These are phyloP conservation scores for Archaeoteleia sp. DNA, from an alignment of 2,888 invertebrate species.

Conservation along the genomic window DNA sequence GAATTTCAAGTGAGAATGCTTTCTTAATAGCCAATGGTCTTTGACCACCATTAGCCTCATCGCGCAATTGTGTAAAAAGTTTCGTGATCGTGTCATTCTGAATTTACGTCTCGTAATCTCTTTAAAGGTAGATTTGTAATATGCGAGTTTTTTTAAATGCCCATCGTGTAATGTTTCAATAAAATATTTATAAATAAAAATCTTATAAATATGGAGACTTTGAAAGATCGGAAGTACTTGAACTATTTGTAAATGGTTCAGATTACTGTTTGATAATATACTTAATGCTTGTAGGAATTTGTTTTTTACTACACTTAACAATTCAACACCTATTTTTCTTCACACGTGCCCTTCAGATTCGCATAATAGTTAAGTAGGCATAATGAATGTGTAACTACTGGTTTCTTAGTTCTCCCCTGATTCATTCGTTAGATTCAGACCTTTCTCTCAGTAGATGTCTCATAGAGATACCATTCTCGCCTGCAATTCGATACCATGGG, in stretches of 20 bases:
- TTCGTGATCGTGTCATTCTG: conserved; percentile 2
- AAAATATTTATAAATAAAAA: no score
- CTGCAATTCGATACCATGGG: conserved; percentile 65
- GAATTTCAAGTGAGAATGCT: conserved; percentile 64
- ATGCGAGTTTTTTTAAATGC: neutral
- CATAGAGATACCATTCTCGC: conserved; percentile 64
- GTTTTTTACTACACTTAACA: no score
- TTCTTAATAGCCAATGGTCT: conserved; percentile 51
- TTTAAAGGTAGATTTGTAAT: conserved; percentile 5
- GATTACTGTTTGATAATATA: no score
- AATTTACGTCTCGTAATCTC: conserved; percentile 15
- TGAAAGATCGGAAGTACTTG: no score
- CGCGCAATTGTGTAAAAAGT: conserved; percentile 25
- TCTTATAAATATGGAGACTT: no score
- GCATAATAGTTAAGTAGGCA: conserved; percentile 15
- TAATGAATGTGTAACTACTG: conserved; percentile 43
- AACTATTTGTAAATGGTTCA: no score
- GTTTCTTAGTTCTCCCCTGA: conserved; percentile 23
- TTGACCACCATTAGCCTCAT: conserved; percentile 16
- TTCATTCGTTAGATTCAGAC: conserved; percentile 21
- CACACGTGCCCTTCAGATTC: no score
- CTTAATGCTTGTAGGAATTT: no score
- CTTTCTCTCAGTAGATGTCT: conserved; percentile 64
- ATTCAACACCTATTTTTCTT: no score
- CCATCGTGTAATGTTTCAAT: no score